Conservation (phyloP, 2,888 invertebrate species). For the Drosophila bunnanda region DNA sequence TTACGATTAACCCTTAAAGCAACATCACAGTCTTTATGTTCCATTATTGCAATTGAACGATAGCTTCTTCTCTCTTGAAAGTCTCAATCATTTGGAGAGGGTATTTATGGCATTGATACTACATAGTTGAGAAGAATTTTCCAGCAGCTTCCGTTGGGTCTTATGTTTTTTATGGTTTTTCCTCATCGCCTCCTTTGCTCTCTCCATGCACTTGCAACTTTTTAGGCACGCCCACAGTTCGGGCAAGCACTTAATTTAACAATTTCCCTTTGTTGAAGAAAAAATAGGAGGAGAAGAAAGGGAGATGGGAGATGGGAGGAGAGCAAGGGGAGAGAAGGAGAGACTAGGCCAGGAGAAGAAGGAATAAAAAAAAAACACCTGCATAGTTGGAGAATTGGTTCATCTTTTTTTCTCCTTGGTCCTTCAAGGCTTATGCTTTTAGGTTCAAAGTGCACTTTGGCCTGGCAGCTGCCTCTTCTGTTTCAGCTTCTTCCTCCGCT, state of each 20-base stretch:
- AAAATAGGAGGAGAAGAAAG: not conserved
- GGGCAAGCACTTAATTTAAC: constrained; percentile 75
- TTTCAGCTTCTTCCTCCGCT: constrained; percentile 14
- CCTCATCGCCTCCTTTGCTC: not conserved
- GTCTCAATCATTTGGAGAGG: constrained; percentile 3
- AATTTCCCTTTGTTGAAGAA: constrained; percentile 68
- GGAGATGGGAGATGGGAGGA: too few species aligned
- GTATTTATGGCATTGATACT: constrained; percentile 26
- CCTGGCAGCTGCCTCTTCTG: constrained; percentile 40
- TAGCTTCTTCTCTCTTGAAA: not conserved
- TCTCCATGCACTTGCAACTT: constrained; percentile 62
- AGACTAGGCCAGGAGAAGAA: not conserved
- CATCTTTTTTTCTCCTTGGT: not conserved
- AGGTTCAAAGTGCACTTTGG: constrained; percentile 54
- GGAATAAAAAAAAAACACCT: constrained; percentile 13
- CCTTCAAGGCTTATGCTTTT: constrained; percentile 46
- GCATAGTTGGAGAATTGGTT: constrained; percentile 26
- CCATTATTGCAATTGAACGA: not conserved
- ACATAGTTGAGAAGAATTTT: constrained; percentile 6
- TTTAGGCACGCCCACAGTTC: constrained; percentile 41
- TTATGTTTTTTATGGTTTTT: constrained; percentile 13
- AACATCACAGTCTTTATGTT: not conserved
- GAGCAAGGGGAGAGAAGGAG: too few species aligned
- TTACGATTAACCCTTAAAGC: not conserved
- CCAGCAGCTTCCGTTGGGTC: not conserved